phyloP scores from a whole-genome alignment of 2,888 invertebrate species.

The Lasioglossum morio region DNA sequence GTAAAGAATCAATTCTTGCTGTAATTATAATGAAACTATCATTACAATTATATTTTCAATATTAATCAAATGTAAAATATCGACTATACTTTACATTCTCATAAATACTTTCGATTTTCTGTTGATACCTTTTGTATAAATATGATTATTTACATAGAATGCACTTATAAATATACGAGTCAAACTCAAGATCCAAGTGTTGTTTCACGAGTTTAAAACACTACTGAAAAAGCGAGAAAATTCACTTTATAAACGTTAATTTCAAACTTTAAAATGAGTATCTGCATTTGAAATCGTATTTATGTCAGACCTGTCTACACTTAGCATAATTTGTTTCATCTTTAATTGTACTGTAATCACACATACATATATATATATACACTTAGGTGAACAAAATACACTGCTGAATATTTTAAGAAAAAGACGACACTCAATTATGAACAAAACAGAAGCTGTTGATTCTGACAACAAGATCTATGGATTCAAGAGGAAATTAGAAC shows the following conservation, averaged over 20 bases:
- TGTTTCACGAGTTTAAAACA: too few relatives aligned
- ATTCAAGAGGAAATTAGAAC: conserved; percentile 91
- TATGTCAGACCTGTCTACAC: too few relatives aligned
- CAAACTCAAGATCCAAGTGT: neutral
- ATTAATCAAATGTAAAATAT: neutral
- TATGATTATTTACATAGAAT: neutral
- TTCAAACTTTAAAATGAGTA: neutral
- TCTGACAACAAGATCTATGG: conserved; percentile 89
- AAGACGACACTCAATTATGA: conserved; percentile 30
- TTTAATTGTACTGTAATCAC: too few relatives aligned
- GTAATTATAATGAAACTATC: neutral
- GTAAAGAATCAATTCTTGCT: neutral
- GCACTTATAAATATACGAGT: too few relatives aligned
- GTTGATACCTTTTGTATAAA: neutral
- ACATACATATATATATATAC: neutral
- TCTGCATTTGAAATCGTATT: neutral
- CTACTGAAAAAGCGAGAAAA: neutral
- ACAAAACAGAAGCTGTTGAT: conserved; percentile 73
- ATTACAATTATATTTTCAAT: neutral
- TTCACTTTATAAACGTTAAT: neutral
- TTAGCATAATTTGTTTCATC: too few relatives aligned
- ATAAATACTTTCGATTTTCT: neutral
- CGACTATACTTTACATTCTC: neutral
- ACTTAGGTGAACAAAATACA: conserved; percentile 14
- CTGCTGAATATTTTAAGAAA: neutral